Conservation (phyloP, 2,113 vertebrate species). For the Oreochromis aureus region DNA sequence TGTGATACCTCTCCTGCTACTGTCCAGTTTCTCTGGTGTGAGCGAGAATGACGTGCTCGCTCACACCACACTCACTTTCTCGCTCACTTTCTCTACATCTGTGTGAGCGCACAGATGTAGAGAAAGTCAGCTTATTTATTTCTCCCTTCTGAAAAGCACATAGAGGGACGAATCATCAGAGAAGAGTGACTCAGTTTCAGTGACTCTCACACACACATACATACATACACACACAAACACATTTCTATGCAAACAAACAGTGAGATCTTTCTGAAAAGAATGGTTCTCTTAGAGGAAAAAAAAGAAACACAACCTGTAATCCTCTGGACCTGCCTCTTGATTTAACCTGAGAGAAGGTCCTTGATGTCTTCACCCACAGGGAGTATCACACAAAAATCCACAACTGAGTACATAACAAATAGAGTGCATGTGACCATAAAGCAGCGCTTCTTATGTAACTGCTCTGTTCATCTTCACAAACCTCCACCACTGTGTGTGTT, state of each 20-base stretch:
- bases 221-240: neutral
- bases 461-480: neutral
- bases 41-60: neutral
- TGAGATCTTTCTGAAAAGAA: neutral
- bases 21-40: neutral
- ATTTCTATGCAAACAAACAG: neutral
- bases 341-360: neutral
- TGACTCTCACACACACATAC: neutral
- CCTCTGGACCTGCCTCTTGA: neutral
- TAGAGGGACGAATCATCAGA: neutral
- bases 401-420: neutral
- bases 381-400: neutral
- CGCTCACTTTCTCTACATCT: too few species aligned
- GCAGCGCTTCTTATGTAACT: constrained; percentile 8
- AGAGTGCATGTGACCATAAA: neutral
- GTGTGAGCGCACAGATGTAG: neutral
- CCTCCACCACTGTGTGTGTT: neutral
- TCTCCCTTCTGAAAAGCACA: neutral
- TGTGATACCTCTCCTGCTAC: neutral
- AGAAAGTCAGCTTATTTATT: constrained; percentile 8
- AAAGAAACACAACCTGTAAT: constrained; percentile 6
- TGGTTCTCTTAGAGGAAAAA: neutral
- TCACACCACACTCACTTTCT: neutral
- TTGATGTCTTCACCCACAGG: neutral
- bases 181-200: neutral